These are phyloP conservation scores for Coleophora deauratella DNA, from an alignment of 2,888 invertebrate species.

Conservation along the genomic window DNA sequence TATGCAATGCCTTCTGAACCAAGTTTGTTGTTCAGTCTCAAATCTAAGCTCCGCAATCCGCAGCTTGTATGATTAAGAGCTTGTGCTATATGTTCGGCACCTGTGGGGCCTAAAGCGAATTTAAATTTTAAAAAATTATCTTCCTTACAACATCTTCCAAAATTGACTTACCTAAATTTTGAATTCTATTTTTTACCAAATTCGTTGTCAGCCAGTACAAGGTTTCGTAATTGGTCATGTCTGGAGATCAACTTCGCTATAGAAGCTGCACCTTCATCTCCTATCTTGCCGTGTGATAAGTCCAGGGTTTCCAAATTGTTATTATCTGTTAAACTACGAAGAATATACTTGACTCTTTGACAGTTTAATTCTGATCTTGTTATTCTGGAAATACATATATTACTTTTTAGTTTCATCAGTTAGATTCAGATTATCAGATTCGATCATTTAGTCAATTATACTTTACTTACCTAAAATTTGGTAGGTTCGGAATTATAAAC, in stretches of 20 bases:
- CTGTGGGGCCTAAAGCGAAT: conserved; percentile 41
- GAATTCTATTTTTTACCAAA: conserved; percentile 28
- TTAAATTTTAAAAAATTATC: conserved; percentile 2
- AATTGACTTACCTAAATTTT: too few relatives aligned
- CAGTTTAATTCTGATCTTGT: conserved; percentile 65
- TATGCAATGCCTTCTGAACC: conserved; percentile 62
- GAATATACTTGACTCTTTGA: conserved; percentile 54
- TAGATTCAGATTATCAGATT: too few relatives aligned
- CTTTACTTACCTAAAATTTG: too few relatives aligned
- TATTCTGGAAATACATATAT: conserved; percentile 35
- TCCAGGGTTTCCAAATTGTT: conserved; percentile 70
- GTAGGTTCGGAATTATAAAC: too few relatives aligned
- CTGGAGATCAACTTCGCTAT: conserved; percentile 71
- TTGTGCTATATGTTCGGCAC: conserved; percentile 55
- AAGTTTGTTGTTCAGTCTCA: conserved; percentile 55
- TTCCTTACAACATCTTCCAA: not conserved
- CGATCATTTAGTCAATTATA: too few relatives aligned
- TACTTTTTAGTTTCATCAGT: not conserved
- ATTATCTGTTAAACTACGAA: conserved; percentile 53
- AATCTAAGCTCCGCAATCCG: conserved; percentile 49
- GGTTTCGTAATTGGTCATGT: conserved; percentile 55
- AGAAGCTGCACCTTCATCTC: conserved; percentile 74
- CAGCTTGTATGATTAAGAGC: conserved; percentile 55
- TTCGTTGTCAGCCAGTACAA: conserved; percentile 69
- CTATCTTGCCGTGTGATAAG: conserved; percentile 78